A percentile compares a stretch with the other conserved stretches of the same genome.
Conservation (phyloP, 2,888 invertebrate species). For the Netelia virgata region DNA sequence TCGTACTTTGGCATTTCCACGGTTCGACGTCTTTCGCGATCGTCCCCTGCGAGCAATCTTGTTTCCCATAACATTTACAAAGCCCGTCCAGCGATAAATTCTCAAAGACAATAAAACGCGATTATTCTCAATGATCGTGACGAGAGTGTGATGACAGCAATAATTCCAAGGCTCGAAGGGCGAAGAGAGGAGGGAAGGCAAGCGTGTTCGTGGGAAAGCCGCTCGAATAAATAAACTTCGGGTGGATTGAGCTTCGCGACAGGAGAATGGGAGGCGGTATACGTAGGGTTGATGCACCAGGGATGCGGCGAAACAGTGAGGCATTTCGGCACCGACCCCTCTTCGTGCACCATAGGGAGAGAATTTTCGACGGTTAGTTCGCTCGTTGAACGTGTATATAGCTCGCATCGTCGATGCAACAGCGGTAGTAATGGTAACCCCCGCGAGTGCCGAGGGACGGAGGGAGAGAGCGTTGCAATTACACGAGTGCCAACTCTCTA, state of each 20-base stretch:
- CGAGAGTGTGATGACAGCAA: conserved; percentile 50
- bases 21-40: conserved; percentile 5
- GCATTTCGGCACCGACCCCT: conserved; percentile 66
- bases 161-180: conserved; percentile 54
- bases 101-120: conserved; percentile 46
- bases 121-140: conserved; percentile 47
- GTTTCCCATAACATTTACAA: conserved; percentile 50
- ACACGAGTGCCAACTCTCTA: conserved; percentile 81
- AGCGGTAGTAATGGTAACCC: conserved; percentile 47
- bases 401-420: conserved; percentile 27
- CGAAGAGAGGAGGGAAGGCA: conserved; percentile 61
- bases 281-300: conserved; percentile 47
- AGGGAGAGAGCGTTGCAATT: conserved; percentile 79
- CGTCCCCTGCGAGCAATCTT: conserved; percentile 9
- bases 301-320: conserved; percentile 37
- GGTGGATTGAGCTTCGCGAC: conserved; percentile 61
- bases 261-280: conserved; percentile 43
- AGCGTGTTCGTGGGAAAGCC: conserved; percentile 12
- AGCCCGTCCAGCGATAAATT: conserved; percentile 34
- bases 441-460: conserved; percentile 65
- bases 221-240: conserved; percentile 62
- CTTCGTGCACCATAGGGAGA: conserved; percentile 67
- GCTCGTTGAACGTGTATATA: conserved; percentile 38
- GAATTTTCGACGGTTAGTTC: conserved; percentile 72
- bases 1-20: conserved; percentile 40